Evolutionary conservation across 2,797 vertebrate genomes (phyloP).

Genomic region (Dendrocincla tyrannina): DNA sequence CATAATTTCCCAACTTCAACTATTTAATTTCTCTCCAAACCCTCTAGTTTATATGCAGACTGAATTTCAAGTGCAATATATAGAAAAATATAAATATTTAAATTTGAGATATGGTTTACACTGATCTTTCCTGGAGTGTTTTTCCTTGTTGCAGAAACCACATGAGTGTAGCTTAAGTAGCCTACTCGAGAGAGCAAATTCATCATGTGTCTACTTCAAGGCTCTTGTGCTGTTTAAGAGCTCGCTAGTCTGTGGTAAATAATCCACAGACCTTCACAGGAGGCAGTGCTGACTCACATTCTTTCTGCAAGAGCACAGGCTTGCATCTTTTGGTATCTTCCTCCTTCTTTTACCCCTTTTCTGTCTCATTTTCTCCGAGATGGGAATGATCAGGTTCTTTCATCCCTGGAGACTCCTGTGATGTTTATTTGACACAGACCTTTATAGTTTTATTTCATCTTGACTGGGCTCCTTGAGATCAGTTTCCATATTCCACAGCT

Average conservation of each 20-base stretch:
- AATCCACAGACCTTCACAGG: conserved; percentile 10
- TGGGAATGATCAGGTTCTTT: background rate
- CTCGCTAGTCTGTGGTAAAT: background rate
- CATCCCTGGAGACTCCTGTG: background rate
- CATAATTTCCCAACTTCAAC: background rate
- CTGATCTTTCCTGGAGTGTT: conserved; percentile 12
- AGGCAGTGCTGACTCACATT: background rate
- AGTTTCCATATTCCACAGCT: background rate
- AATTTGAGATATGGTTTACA: background rate
- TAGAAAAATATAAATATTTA: conserved; percentile 46
- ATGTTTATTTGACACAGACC: background rate
- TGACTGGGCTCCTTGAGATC: background rate
- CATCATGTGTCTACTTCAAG: background rate
- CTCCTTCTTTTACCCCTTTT: background rate
- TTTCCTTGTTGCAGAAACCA: conserved; percentile 36
- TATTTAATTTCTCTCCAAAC: background rate
- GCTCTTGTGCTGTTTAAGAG: background rate
- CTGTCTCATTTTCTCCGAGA: background rate
- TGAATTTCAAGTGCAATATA: background rate
- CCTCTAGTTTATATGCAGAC: background rate
- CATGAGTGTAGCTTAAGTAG: conserved; percentile 1
- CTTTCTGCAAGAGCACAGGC: background rate
- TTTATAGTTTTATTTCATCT: background rate
- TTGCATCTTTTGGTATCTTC: background rate
- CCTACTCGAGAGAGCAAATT: background rate